phyloP scores from a whole-genome alignment of 2,888 invertebrate species.

The Aphidoletes aphidimyza region DNA sequence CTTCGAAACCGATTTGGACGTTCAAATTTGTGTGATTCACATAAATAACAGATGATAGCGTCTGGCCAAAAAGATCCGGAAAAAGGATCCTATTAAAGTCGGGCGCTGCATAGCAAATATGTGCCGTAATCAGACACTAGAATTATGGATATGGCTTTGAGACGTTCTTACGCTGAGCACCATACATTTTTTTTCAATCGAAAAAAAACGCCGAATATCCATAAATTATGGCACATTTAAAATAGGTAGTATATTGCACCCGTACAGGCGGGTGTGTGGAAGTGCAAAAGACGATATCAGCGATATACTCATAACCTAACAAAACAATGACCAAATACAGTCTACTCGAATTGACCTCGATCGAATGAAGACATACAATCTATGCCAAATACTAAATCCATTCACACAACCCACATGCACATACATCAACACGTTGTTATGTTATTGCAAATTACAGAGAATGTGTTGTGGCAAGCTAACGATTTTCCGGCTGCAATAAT shows the following conservation, averaged over 20 bases:
- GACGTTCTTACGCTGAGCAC: too few species aligned
- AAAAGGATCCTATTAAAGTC: not conserved
- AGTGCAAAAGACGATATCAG: not conserved
- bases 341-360: constrained; percentile 19
- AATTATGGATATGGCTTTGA: too few species aligned
- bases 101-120: not conserved
- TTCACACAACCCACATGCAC: too few species aligned
- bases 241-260: not conserved
- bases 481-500: not conserved
- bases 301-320: not conserved
- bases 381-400: too few species aligned
- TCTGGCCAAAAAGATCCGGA: not conserved
- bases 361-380: constrained; percentile 13
- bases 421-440: too few species aligned
- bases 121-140: too few species aligned
- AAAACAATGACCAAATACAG: constrained; percentile 28
- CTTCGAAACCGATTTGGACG: not conserved
- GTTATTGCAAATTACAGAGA: too few species aligned
- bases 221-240: not conserved
- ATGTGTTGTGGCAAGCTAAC: not conserved
- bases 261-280: not conserved
- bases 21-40: not conserved
- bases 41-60: constrained; percentile 18
- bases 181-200: too few species aligned
- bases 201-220: too few species aligned